A percentile compares a stretch with the other conserved stretches of the same genome.
phyloP scores from a whole-genome alignment of 2,888 invertebrate genomes.

The Drosophila robusta region DNA sequence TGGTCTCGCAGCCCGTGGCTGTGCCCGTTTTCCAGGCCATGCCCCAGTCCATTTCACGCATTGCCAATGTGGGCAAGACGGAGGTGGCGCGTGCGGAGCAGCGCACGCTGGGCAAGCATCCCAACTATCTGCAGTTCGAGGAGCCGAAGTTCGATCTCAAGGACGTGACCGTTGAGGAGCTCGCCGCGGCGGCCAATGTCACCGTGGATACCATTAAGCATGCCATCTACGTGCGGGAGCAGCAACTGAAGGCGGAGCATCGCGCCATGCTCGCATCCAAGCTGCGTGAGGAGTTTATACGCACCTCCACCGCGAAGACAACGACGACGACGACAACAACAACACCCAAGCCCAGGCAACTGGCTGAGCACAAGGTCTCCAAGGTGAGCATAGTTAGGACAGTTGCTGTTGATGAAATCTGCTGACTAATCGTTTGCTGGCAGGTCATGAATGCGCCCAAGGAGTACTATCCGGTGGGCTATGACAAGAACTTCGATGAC shows the following conservation, averaged over 20 bases:
- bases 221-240: slow-evolving; percentile 90
- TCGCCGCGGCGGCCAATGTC: slow-evolving; percentile 90
- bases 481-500: slow-evolving; percentile 95
- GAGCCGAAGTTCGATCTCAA: slow-evolving; percentile 82
- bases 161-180: slow-evolving; percentile 85
- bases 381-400: slow-evolving; percentile 67
- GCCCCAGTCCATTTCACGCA: slow-evolving; percentile 86
- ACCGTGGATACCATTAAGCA: slow-evolving; percentile 92
- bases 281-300: slow-evolving; percentile 83
- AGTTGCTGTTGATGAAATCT: no score
- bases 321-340: slow-evolving; percentile 85
- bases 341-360: slow-evolving; percentile 51
- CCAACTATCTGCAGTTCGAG: slow-evolving; percentile 82
- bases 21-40: slow-evolving; percentile 86
- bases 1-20: slow-evolving; percentile 69
- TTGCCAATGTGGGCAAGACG: slow-evolving; percentile 64
- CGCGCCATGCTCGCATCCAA: slow-evolving; percentile 79
- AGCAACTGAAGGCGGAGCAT: slow-evolving; percentile 88
- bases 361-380: slow-evolving; percentile 77
- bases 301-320: slow-evolving; percentile 85
- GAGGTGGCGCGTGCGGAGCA: slow-evolving; percentile 46
- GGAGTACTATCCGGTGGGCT: slow-evolving; percentile 94
- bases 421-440: neutral
- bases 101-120: slow-evolving; percentile 63
- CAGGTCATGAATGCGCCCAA: slow-evolving; percentile 95